Evolutionary conservation across 2,113 vertebrate genomes (phyloP).

Genomic region (Syngnathus floridae): DNA sequence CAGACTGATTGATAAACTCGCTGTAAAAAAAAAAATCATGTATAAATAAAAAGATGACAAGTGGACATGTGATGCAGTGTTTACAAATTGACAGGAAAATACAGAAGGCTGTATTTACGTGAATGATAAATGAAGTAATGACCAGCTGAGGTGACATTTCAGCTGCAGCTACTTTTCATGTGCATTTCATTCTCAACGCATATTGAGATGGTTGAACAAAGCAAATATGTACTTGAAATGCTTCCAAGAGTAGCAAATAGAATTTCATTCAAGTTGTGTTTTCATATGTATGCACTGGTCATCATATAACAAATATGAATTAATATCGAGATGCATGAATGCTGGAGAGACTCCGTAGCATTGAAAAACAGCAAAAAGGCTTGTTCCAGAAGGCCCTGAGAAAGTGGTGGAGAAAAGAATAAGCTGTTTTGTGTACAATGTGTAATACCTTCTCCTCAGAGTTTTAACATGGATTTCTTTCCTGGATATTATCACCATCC

Average conservation of each 20-base stretch:
- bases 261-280: background rate
- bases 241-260: background rate
- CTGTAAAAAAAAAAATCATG: constrained; percentile 14
- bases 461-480: background rate
- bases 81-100: background rate
- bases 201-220: background rate
- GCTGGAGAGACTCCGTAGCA: no score
- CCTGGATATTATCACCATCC: background rate
- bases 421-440: background rate
- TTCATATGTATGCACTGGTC: background rate
- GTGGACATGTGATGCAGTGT: background rate
- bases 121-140: constrained; percentile 33
- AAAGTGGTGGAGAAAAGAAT: no score
- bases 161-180: constrained; percentile 44
- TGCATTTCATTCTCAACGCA: constrained; percentile 16
- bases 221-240: background rate
- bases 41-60: constrained; percentile 10
- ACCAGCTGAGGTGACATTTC: constrained; percentile 40
- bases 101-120: constrained; percentile 12
- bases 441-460: background rate
- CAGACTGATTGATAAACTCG: constrained; percentile 35
- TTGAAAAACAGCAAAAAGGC: background rate
- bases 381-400: background rate
- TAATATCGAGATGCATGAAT: no score
- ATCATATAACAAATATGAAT: no score